Evolutionary conservation across 2,113 vertebrate genomes (phyloP).

Genomic region (Labeo catla): DNA sequence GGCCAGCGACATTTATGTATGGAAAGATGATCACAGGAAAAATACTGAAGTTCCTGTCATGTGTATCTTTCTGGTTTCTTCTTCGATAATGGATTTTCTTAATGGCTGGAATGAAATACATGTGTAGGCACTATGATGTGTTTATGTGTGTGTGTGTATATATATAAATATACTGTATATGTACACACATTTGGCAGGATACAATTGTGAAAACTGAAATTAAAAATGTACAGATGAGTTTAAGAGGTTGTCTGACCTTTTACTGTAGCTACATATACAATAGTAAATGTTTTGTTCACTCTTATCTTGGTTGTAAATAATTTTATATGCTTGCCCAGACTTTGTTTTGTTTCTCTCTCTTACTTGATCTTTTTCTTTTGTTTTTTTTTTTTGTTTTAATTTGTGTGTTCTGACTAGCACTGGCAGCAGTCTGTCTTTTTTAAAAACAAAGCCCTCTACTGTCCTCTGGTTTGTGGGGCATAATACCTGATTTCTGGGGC

Average conservation of each 20-base stretch:
- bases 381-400: constrained; percentile 41
- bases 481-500: constrained; percentile 53
- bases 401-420: constrained; percentile 68
- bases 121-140: constrained; percentile 92
- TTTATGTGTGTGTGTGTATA: constrained; percentile 96
- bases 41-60: constrained; percentile 87
- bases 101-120: constrained; percentile 93
- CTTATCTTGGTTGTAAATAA: constrained; percentile 86
- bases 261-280: constrained; percentile 77
- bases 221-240: constrained; percentile 87
- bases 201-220: constrained; percentile 86
- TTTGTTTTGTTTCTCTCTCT: constrained; percentile 59
- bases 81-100: constrained; percentile 92
- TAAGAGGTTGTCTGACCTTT: constrained; percentile 84
- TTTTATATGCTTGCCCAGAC: constrained; percentile 80
- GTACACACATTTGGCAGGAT: constrained; percentile 83
- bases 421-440: constrained; percentile 61
- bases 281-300: constrained; percentile 82
- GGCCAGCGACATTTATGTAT: constrained; percentile 73
- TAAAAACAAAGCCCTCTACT: constrained; percentile 57
- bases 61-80: constrained; percentile 87
- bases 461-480: constrained; percentile 52
- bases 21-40: constrained; percentile 79
- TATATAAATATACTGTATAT: constrained; percentile 82
- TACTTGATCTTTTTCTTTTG: constrained; percentile 22